Evolutionary conservation across 1,140 invertebrate species (phyloP).

Genomic region (Brachionus sp.): DNA sequence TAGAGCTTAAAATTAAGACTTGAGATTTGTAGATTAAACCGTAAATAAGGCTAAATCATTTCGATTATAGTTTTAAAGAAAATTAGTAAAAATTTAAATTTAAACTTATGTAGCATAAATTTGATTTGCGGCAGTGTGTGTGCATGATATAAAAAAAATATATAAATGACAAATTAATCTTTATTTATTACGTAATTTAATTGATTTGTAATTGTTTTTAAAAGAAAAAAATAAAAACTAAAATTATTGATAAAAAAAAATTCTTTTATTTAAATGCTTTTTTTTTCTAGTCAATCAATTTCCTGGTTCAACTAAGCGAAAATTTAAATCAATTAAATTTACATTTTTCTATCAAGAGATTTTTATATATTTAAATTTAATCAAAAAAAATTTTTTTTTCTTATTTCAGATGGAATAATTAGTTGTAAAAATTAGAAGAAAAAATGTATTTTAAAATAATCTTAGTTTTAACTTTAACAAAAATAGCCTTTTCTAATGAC

Average conservation of each 20-base stretch:
- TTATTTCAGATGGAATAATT: not conserved
- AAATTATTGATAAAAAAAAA: not conserved
- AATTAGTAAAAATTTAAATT: not conserved
- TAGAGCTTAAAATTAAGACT: not conserved
- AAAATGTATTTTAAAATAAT: not conserved
- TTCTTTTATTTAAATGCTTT: not conserved
- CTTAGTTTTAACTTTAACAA: not conserved
- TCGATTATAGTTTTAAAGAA: not conserved
- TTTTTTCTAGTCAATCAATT: not conserved
- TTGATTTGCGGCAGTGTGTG: not conserved
- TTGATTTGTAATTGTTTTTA: conserved; percentile 1
- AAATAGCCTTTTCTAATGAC: not conserved
- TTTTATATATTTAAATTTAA: not conserved
- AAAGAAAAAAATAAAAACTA: not conserved
- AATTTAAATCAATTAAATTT: not conserved
- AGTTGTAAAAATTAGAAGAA: not conserved
- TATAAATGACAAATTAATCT: not conserved
- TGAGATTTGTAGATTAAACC: not conserved
- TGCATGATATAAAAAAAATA: not conserved
- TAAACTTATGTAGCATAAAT: not conserved
- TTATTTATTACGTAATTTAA: conserved; percentile 5
- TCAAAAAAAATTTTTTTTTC: not conserved
- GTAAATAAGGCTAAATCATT: not conserved
- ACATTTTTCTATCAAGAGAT: not conserved
- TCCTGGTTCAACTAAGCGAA: not conserved